Conservation (phyloP, 2,888 invertebrate species). For the Glaucopsyche alexis region DNA sequence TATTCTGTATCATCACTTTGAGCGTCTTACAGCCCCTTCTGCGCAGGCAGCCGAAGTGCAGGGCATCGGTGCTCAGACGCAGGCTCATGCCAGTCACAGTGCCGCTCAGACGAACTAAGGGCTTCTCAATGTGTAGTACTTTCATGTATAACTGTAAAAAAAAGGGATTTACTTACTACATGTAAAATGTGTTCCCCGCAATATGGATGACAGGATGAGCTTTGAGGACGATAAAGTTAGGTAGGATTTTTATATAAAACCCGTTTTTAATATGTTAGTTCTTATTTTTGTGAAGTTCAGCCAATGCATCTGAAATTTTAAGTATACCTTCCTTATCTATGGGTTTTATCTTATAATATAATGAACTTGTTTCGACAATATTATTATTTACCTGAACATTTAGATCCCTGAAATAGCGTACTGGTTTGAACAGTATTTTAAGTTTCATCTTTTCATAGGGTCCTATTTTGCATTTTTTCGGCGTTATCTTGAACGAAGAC, state of each 20-base stretch:
- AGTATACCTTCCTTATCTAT: no score
- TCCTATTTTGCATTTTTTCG: constrained; percentile 57
- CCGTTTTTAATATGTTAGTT: no score
- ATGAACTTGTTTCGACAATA: not conserved
- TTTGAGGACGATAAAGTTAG: no score
- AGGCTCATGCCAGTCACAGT: constrained; percentile 69
- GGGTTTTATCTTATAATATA: no score
- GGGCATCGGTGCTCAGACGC: constrained; percentile 63
- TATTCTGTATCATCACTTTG: constrained; percentile 68
- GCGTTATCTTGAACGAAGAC: constrained; percentile 64
- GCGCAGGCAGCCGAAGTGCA: constrained; percentile 71
- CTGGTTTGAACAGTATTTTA: constrained; percentile 70
- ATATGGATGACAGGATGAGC: no score
- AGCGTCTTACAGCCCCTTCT: constrained; percentile 66
- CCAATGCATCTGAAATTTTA: no score
- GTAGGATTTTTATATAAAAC: not conserved
- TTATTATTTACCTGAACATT: constrained; percentile 55
- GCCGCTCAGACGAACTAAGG: constrained; percentile 65
- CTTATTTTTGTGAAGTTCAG: no score
- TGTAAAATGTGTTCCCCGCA: not conserved
- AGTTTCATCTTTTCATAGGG: constrained; percentile 63
- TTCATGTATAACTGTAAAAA: constrained; percentile 64
- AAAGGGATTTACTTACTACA: constrained; percentile 21
- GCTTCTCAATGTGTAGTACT: constrained; percentile 62
- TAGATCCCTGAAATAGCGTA: constrained; percentile 64